Evolutionary conservation across 2,888 invertebrate species (phyloP), one percentile per base, ranked within the genome.

Genomic region (Drosophila koepferae): DNA sequence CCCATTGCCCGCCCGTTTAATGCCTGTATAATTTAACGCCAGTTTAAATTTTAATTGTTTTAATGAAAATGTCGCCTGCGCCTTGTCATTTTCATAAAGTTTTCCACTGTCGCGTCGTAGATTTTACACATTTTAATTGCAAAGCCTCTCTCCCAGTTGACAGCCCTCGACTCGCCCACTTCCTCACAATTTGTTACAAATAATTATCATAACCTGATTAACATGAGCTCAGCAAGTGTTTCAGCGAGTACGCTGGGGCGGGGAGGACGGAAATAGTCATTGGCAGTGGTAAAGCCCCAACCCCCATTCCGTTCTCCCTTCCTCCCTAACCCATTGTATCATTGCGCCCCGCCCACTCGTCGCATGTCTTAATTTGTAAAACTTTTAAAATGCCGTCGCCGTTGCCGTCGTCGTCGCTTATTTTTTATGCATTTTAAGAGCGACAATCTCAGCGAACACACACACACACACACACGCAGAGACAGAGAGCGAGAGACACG

Each of bases 141-240:
- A 87, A 73, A 46, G 63, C 60, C 53, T 46, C 56, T 5, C 48
- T 16, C 55, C 46, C 46, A 59, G 60, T 38, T 63, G 56, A 49
- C 72, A 58, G 63, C 46, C 46, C 59, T 40, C 62, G 76, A 58
- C 63, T 58, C 56, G 63, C 72, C 75, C 75, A 70, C 61, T 78
- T 77, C 31, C 79, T 86, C 82, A 86, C 87, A 92, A 91, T 91
- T 91, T 92, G 92, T 90, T 91, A 91, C 92, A 92, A 92, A 92
- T 92, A 92, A 92, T 92, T 92, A 92, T 92, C 93, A 92, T 92
- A 92, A 92, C 92, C 92, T 92, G 93, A 92, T 92, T 92, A 92
- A 92, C 92, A 92, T 92, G 93, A 92, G 90, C 86, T 81, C 84
- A 70, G 84, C 78, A 72, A 73, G 79, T 77, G 81, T 80, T 81